A percentile compares a stretch with the other conserved stretches of the same genome.
Evolutionary conservation across 2,888 invertebrate species (phyloP).

Genomic region (Mycalesis mineus): DNA sequence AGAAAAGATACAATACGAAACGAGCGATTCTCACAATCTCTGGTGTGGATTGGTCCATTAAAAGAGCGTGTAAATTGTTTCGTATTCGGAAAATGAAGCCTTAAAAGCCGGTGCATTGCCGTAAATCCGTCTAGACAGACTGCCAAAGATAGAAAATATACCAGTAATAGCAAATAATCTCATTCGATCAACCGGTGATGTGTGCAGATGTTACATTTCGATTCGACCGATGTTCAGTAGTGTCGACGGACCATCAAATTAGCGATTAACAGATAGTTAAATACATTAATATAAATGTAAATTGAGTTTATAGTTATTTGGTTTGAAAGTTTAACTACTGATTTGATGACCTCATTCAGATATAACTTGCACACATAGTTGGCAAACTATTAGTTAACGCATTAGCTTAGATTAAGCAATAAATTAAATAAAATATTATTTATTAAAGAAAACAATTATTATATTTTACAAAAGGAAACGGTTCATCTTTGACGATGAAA

Average conservation of each 20-base stretch:
- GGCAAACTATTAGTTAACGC: too few relatives aligned
- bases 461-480: too few relatives aligned
- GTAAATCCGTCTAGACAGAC: conserved; percentile 5
- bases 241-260: background rate
- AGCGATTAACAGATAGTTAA: too few relatives aligned
- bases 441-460: too few relatives aligned
- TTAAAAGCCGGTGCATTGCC: background rate
- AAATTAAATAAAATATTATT: too few relatives aligned
- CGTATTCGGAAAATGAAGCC: background rate
- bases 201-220: conserved; percentile 4
- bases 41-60: conserved; percentile 2
- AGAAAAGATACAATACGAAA: conserved; percentile 3
- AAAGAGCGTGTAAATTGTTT: conserved; percentile 5
- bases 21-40: background rate
- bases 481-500: too few relatives aligned
- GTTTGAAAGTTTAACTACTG: too few relatives aligned
- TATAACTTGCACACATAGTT: too few relatives aligned
- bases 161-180: conserved; percentile 3
- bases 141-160: conserved; percentile 1
- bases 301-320: too few relatives aligned
- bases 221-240: background rate
- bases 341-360: too few relatives aligned
- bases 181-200: conserved; percentile 3
- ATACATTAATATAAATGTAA: too few relatives aligned
- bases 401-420: too few relatives aligned